phyloP scores from a whole-genome alignment of 1,140 invertebrate genomes.

The Trichogramma pretiosum region DNA sequence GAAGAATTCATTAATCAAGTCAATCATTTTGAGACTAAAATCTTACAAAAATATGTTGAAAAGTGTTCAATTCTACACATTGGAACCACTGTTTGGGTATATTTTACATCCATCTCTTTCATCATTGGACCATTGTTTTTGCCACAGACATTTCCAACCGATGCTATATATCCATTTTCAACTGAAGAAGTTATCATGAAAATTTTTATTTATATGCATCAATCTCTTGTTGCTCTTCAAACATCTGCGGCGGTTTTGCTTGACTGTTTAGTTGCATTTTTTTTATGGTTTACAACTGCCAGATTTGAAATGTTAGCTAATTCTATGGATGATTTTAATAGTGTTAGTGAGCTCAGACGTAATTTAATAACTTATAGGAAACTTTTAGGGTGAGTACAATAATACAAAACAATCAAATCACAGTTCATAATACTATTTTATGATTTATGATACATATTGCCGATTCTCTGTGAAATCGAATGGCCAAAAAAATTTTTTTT shows the following conservation, averaged over 20 bases:
- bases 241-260: slow-evolving; percentile 12
- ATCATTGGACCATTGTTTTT: slow-evolving; percentile 16
- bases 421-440: no score
- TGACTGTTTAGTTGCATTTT: slow-evolving; percentile 19
- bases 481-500: no score
- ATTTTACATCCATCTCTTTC: slow-evolving; percentile 8
- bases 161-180: slow-evolving; percentile 25
- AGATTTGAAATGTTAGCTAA: slow-evolving; percentile 21
- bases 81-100: slow-evolving; percentile 12
- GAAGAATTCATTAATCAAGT: slow-evolving; percentile 16
- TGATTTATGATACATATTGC: no score
- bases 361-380: slow-evolving; percentile 18
- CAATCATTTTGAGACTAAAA: slow-evolving; percentile 7
- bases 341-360: slow-evolving; percentile 5
- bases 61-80: slow-evolving; percentile 17
- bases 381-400: slow-evolving; percentile 14
- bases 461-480: no score
- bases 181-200: slow-evolving; percentile 13
- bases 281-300: slow-evolving; percentile 19
- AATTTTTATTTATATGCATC: slow-evolving; percentile 20
- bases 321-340: slow-evolving; percentile 7
- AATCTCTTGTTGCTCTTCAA: slow-evolving; percentile 19
- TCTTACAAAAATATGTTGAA: slow-evolving; percentile 20
- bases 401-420: no score
- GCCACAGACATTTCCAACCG: slow-evolving; percentile 18